phyloP scores from a whole-genome alignment of 1,140 invertebrate species.

The Pemphigus obesinymphae region DNA sequence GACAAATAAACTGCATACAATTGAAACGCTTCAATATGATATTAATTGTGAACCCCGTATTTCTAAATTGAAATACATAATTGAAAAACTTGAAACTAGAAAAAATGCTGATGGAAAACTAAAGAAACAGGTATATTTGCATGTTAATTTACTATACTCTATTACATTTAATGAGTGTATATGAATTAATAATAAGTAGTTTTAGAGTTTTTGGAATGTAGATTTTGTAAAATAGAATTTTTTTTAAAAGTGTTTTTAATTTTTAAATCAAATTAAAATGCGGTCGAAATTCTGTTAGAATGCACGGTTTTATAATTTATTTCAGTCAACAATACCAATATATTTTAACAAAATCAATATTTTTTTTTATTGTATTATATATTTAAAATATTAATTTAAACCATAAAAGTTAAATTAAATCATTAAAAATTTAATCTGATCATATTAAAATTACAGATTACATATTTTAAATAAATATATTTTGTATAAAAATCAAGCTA shows the following conservation, averaged over 20 bases:
- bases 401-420: no score
- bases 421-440: no score
- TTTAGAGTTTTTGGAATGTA: background rate
- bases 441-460: no score
- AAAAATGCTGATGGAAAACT: background rate
- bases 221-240: background rate
- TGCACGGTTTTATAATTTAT: background rate
- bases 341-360: no score
- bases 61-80: background rate
- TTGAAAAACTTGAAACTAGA: background rate
- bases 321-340: no score
- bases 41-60: background rate
- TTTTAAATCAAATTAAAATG: background rate
- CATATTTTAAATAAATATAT: no score
- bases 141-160: background rate
- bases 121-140: constrained; percentile 1
- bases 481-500: no score
- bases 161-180: background rate
- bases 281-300: background rate
- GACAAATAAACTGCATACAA: background rate
- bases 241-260: background rate
- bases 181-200: no score
- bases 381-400: no score
- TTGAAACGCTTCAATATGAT: background rate
- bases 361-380: no score